Evolutionary conservation across 2,797 vertebrate species (phyloP).

Genomic region (Bradypus variegatus): DNA sequence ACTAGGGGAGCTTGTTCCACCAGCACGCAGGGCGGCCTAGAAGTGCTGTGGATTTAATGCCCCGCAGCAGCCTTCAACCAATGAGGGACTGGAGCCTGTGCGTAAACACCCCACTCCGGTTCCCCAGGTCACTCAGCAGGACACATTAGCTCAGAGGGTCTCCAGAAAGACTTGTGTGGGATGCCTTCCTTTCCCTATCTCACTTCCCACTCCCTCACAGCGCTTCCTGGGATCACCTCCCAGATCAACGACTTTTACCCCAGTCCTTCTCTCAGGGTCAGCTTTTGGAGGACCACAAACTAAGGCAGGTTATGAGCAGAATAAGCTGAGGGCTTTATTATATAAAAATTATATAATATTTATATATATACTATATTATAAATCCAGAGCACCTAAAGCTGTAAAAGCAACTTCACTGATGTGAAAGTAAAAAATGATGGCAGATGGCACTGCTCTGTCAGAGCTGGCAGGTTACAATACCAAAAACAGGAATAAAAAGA

Average conservation of each 20-base stretch:
- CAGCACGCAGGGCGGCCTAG: background rate
- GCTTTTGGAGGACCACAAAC: background rate
- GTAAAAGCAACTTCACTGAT: background rate
- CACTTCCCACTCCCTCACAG: background rate
- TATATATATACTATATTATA: no score
- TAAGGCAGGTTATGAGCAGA: background rate
- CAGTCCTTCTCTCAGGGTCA: background rate
- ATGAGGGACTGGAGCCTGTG: background rate
- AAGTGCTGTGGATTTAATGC: background rate
- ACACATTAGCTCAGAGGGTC: background rate
- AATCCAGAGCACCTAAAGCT: slow-evolving; percentile 8
- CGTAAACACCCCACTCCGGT: background rate
- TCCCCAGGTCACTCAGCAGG: background rate
- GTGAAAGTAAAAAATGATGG: background rate
- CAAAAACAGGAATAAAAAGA: background rate
- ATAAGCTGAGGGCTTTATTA: background rate
- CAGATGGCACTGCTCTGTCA: slow-evolving; percentile 10
- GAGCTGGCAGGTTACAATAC: slow-evolving; percentile 3
- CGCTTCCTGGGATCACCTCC: background rate
- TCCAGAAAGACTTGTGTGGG: background rate
- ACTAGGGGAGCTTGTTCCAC: background rate
- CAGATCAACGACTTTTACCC: background rate
- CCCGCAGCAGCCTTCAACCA: background rate
- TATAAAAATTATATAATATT: no score
- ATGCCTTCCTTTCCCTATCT: background rate